A percentile compares a stretch with the other conserved stretches of the same genome.
These are phyloP conservation scores for Branchellion lobata DNA, from an alignment of 2,888 invertebrate species.

Conservation along the genomic window DNA sequence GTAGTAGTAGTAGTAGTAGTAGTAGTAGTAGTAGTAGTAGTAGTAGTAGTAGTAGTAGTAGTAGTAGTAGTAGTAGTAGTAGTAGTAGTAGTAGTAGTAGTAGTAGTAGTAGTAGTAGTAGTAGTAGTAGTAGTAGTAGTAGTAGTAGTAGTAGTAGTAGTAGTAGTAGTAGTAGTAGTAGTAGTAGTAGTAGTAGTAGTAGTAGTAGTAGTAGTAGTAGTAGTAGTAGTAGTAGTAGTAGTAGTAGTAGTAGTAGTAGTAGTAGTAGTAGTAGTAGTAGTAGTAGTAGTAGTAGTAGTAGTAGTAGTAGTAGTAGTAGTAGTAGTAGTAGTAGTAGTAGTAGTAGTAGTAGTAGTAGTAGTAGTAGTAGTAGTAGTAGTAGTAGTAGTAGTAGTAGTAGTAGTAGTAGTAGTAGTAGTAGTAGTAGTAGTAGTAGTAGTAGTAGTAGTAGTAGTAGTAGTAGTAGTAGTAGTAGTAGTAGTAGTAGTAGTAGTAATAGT, in stretches of 20 bases:
- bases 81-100: not conserved
- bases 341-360: conserved; percentile 14
- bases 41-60: not conserved
- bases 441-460: conserved; percentile 36
- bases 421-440: conserved; percentile 36
- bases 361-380: conserved; percentile 34
- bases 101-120: not conserved
- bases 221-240: not conserved
- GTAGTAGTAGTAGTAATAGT: conserved; percentile 24
- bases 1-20: not conserved
- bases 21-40: not conserved
- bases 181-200: not conserved
- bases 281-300: conserved; percentile 1
- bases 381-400: conserved; percentile 23
- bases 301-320: conserved; percentile 11
- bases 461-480: conserved; percentile 36
- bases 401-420: conserved; percentile 32
- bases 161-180: not conserved
- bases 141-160: not conserved
- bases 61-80: not conserved
- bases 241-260: not conserved
- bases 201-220: not conserved
- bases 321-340: conserved; percentile 28
- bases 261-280: not conserved
- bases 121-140: not conserved